phyloP scores from a whole-genome alignment of 2,888 invertebrate species.

The Thyatira batis region DNA sequence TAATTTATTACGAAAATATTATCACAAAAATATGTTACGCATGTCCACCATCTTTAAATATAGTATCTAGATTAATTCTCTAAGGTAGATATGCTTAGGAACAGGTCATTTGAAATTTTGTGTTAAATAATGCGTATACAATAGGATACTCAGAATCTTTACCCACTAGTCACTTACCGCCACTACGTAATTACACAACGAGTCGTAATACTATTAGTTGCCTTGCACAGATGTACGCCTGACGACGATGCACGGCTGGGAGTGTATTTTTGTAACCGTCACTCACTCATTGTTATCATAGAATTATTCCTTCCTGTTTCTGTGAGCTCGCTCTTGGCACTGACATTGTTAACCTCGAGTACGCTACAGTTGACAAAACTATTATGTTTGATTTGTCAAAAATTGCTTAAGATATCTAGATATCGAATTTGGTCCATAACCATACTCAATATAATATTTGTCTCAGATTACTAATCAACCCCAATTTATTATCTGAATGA shows the following conservation, averaged over 20 bases:
- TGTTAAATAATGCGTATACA: too few species aligned
- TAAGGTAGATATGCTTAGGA: too few species aligned
- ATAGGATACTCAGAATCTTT: neutral
- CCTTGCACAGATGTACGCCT: slow-evolving; percentile 24
- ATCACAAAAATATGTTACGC: too few species aligned
- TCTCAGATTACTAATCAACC: slow-evolving; percentile 10
- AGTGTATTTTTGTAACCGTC: slow-evolving; percentile 70
- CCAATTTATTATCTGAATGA: slow-evolving; percentile 52
- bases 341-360: slow-evolving; percentile 51
- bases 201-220: slow-evolving; percentile 32
- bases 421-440: too few species aligned
- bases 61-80: too few species aligned
- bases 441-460: neutral
- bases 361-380: slow-evolving; percentile 13
- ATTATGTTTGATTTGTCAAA: neutral
- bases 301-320: slow-evolving; percentile 68
- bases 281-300: slow-evolving; percentile 60
- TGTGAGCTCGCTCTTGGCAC: slow-evolving; percentile 66
- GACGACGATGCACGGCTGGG: slow-evolving; percentile 60
- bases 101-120: too few species aligned
- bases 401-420: neutral
- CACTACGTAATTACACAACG: slow-evolving; percentile 24
- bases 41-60: too few species aligned
- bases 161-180: neutral
- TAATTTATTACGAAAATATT: too few species aligned